Conservation (phyloP, 2,113 vertebrate species). For the Euleptes europaea region DNA sequence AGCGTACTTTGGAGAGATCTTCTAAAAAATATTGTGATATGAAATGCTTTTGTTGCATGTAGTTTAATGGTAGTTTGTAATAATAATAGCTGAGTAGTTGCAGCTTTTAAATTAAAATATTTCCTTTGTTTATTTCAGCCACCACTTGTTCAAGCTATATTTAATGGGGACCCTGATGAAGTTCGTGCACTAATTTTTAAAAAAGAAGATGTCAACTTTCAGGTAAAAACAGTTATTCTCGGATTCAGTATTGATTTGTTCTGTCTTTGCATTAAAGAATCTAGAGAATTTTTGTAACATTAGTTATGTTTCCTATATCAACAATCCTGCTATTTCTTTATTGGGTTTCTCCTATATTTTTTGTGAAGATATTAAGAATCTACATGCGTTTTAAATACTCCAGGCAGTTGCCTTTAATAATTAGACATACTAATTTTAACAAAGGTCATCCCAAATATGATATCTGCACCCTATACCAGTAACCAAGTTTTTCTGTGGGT, state of each 20-base stretch:
- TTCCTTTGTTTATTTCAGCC: constrained; percentile 79
- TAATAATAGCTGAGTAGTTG: not conserved
- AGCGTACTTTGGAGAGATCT: not conserved
- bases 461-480: not conserved
- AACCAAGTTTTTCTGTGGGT: not conserved
- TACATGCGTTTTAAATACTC: not conserved
- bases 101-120: constrained; percentile 23
- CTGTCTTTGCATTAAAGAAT: constrained; percentile 13
- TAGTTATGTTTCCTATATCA: not conserved
- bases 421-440: not conserved
- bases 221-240: constrained; percentile 79
- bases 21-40: not conserved
- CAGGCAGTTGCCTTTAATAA: not conserved
- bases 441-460: not conserved
- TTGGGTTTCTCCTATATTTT: not conserved
- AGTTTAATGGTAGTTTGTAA: not conserved
- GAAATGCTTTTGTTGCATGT: not conserved
- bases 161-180: constrained; percentile 98
- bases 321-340: not conserved
- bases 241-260: constrained; percentile 12
- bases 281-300: not conserved
- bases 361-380: not conserved
- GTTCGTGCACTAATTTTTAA: constrained; percentile 98
- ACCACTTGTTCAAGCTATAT: constrained; percentile 97
- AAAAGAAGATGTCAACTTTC: constrained; percentile 99